Evolutionary conservation across 2,797 vertebrate species (phyloP).

Genomic region (Oreochromis grahami): DNA sequence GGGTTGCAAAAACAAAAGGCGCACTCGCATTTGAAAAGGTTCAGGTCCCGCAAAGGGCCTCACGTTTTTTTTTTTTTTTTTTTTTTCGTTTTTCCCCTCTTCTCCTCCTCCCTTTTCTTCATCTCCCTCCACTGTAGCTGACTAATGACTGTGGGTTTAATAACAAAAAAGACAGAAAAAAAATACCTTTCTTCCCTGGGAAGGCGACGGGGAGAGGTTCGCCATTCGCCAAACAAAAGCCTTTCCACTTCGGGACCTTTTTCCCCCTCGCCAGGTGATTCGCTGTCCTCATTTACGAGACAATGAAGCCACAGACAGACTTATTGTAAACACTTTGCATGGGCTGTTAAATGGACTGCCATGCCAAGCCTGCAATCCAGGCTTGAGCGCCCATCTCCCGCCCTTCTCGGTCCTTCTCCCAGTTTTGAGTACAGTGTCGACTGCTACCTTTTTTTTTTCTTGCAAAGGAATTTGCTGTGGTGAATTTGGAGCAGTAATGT

Average conservation of each 20-base stretch:
- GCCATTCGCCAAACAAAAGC: conserved; percentile 78
- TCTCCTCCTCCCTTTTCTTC: conserved; percentile 29
- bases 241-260: conserved; percentile 81
- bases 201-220: conserved; percentile 73
- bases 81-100: not conserved
- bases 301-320: conserved; percentile 73
- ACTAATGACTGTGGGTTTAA: conserved; percentile 90
- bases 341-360: conserved; percentile 56
- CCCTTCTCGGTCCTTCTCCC: not conserved
- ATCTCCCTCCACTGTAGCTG: conserved; percentile 63
- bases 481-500: conserved; percentile 6
- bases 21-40: conserved; percentile 87
- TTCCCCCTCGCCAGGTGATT: conserved; percentile 91
- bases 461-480: conserved; percentile 48
- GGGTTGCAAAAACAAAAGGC: conserved; percentile 94
- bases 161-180: conserved; percentile 52
- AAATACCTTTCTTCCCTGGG: conserved; percentile 63
- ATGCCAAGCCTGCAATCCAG: conserved; percentile 25
- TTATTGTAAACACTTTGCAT: conserved; percentile 79
- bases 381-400: not conserved
- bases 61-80: conserved; percentile 69
- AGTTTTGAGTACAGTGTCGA: conserved; percentile 31
- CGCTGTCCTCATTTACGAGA: conserved; percentile 75
- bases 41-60: conserved; percentile 84
- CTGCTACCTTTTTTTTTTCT: conserved; percentile 21